Evolutionary conservation across 2,888 invertebrate species (phyloP).

Genomic region (Cephus pygmeus): DNA sequence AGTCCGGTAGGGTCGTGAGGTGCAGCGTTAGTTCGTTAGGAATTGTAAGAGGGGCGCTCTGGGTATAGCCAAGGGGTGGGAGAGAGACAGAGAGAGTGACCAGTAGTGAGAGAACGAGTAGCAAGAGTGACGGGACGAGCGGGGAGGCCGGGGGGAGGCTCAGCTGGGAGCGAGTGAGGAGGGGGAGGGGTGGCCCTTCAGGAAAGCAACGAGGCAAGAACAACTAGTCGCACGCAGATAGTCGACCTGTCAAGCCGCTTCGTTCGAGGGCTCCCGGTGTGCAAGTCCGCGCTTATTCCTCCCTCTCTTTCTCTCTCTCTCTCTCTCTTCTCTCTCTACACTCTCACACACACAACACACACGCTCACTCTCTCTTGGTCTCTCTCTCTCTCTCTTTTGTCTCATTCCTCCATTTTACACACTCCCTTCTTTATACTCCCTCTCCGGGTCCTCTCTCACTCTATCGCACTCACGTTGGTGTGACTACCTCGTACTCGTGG

Average conservation of each 20-base stretch:
- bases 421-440: neutral
- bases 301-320: conserved; percentile 11
- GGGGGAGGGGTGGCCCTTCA: conserved; percentile 51
- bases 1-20: neutral
- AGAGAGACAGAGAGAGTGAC: conserved; percentile 11
- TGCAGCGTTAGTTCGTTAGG: neutral
- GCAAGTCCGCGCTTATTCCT: conserved; percentile 22
- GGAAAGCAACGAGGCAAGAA: conserved; percentile 60
- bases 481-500: neutral
- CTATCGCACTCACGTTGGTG: conserved; percentile 15
- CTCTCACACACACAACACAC: neutral
- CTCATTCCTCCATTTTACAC: neutral
- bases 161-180: conserved; percentile 14
- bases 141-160: conserved; percentile 6
- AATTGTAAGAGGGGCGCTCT: neutral
- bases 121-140: neutral
- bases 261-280: neutral
- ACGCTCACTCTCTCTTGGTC: neutral
- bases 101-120: conserved; percentile 12
- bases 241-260: conserved; percentile 54
- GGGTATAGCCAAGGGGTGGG: conserved; percentile 26
- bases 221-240: conserved; percentile 61
- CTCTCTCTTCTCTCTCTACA: neutral
- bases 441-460: conserved; percentile 18
- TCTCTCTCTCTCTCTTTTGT: neutral